phyloP scores from a whole-genome alignment of 2,888 invertebrate species.

The Caenorhabditis afra region DNA sequence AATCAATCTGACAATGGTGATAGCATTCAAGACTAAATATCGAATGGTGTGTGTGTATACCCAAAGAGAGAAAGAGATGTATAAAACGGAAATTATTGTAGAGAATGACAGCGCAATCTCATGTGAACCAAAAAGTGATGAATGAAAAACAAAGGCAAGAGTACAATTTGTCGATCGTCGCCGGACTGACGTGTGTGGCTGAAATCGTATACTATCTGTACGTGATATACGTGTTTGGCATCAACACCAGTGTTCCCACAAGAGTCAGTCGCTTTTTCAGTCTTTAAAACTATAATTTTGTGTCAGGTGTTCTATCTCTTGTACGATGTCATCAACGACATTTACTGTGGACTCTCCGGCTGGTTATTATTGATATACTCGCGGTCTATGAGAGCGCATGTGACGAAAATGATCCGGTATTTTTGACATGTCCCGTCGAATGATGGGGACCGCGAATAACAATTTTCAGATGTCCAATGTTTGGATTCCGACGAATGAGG shows the following conservation, averaged over 20 bases:
- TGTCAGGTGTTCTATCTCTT: slow-evolving; percentile 65
- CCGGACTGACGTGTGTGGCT: slow-evolving; percentile 61
- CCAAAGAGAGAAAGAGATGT: background rate
- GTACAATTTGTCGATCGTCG: slow-evolving; percentile 61
- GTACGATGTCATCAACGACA: slow-evolving; percentile 64
- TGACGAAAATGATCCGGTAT: slow-evolving; percentile 50
- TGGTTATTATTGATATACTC: slow-evolving; percentile 66
- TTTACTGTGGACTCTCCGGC: slow-evolving; percentile 64
- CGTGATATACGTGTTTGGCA: slow-evolving; percentile 64
- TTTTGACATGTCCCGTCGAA: background rate
- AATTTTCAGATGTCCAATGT: slow-evolving; percentile 42
- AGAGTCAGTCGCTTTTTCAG: slow-evolving; percentile 24
- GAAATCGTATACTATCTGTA: slow-evolving; percentile 65
- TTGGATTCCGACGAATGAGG: slow-evolving; percentile 46
- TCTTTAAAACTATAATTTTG: background rate
- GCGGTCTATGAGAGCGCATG: slow-evolving; percentile 57
- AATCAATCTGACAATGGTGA: slow-evolving; percentile 62
- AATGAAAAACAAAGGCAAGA: slow-evolving; percentile 67
- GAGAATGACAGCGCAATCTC: slow-evolving; percentile 44
- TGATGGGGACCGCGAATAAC: background rate
- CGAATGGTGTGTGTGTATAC: slow-evolving; percentile 50
- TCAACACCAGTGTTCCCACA: slow-evolving; percentile 65
- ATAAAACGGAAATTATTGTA: slow-evolving; percentile 7
- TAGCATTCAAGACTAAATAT: slow-evolving; percentile 59
- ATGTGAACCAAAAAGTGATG: slow-evolving; percentile 57